These are phyloP conservation scores for Cranoglanis bouderius DNA, from an alignment of 2,113 vertebrate species.

Conservation along the genomic window DNA sequence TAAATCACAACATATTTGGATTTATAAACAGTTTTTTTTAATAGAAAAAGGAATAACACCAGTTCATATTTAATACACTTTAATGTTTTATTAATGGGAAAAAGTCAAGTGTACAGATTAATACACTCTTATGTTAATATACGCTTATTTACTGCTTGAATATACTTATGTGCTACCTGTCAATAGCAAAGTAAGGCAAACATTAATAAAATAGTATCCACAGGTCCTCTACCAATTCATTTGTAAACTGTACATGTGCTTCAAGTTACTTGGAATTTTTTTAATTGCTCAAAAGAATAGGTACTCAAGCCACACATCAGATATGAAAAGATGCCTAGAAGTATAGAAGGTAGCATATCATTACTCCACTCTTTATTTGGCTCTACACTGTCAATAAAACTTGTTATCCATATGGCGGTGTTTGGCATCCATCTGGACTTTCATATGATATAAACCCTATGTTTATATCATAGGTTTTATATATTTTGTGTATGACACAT, in stretches of 20 bases:
- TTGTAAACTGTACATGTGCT: neutral
- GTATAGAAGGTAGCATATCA: neutral
- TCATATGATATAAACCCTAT: neutral
- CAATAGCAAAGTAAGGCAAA: neutral
- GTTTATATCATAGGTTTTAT: too few species aligned
- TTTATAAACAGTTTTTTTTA: neutral
- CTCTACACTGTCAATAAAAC: neutral
- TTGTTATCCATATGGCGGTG: neutral
- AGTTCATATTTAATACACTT: neutral
- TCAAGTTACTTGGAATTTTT: neutral
- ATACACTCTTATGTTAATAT: neutral
- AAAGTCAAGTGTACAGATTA: neutral
- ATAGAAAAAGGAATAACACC: neutral
- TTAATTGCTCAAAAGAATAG: neutral
- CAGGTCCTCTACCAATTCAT: neutral
- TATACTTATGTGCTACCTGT: neutral
- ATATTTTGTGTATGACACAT: neutral
- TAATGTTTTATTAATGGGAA: neutral
- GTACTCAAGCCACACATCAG: neutral
- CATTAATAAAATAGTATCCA: neutral
- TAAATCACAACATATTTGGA: neutral
- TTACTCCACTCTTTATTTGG: neutral
- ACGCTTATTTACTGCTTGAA: neutral
- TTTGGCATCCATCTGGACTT: neutral
- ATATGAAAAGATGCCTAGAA: constrained; percentile 1